Evolutionary conservation across 2,888 invertebrate genomes (phyloP).

Genomic region (Icerya purchasi): DNA sequence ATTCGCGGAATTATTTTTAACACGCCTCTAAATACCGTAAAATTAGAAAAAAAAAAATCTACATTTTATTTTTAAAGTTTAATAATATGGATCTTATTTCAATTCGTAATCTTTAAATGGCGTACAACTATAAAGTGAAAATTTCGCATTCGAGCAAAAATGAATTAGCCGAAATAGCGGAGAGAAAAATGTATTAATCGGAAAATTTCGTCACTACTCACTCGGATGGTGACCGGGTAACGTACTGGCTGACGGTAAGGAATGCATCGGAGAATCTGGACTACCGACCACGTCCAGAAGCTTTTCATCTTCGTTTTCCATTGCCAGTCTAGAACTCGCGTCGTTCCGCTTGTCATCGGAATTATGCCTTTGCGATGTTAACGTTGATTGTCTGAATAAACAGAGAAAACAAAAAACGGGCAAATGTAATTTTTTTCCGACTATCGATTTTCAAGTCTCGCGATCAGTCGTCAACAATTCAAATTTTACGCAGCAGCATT

Average conservation of each 20-base stretch:
- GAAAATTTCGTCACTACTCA: slow-evolving; percentile 15
- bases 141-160: background rate
- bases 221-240: slow-evolving; percentile 20
- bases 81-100: too few species aligned
- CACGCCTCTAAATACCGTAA: too few species aligned
- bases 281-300: slow-evolving; percentile 69
- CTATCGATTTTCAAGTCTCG: too few species aligned
- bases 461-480: too few species aligned
- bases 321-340: slow-evolving; percentile 19
- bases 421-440: too few species aligned
- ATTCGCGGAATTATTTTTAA: too few species aligned
- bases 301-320: slow-evolving; percentile 48
- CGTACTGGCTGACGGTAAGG: slow-evolving; percentile 14
- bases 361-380: slow-evolving; percentile 29
- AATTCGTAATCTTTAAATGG: too few species aligned
- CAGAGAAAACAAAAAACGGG: too few species aligned
- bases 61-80: too few species aligned
- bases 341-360: slow-evolving; percentile 24
- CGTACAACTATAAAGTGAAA: background rate
- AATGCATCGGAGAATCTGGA: slow-evolving; percentile 35
- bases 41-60: too few species aligned
- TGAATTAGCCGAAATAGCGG: background rate
- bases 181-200: too few species aligned
- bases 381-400: slow-evolving; percentile 42
- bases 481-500: too few species aligned